Evolutionary conservation across 2,113 vertebrate species (phyloP).

Genomic region (Microtus montanus): DNA sequence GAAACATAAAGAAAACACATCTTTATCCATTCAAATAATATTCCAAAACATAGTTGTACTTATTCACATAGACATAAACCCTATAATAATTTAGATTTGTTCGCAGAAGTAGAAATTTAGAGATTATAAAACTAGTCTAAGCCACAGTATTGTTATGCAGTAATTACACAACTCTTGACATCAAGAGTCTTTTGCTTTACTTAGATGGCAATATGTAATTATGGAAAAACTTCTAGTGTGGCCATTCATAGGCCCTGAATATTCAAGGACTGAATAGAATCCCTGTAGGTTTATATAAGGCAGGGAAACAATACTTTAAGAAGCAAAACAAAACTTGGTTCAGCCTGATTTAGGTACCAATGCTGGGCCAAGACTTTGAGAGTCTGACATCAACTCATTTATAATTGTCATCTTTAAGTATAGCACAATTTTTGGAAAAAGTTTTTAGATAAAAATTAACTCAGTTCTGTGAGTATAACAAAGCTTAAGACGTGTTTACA

Average conservation of each 20-base stretch:
- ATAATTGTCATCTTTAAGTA: not conserved
- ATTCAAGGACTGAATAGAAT: not conserved
- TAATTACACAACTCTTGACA: not conserved
- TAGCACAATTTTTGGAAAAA: not conserved
- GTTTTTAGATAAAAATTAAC: not conserved
- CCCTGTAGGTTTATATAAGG: not conserved
- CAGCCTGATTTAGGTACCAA: not conserved
- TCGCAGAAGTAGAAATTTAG: not conserved
- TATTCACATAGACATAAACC: constrained; percentile 1
- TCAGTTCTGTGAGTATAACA: not conserved
- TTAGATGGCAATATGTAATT: not conserved
- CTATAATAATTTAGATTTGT: not conserved
- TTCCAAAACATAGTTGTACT: not conserved
- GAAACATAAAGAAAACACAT: too few species aligned
- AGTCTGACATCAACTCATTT: not conserved
- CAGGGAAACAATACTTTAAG: not conserved
- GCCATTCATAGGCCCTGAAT: not conserved
- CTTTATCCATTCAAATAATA: too few species aligned
- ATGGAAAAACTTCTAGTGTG: not conserved
- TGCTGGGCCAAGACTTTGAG: not conserved
- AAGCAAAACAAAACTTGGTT: not conserved
- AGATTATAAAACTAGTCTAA: not conserved
- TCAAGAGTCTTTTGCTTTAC: not conserved
- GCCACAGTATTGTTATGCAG: not conserved
- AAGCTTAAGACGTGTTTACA: not conserved